phyloP scores from a whole-genome alignment of 2,888 invertebrate species.

The Dryococelus australis region DNA sequence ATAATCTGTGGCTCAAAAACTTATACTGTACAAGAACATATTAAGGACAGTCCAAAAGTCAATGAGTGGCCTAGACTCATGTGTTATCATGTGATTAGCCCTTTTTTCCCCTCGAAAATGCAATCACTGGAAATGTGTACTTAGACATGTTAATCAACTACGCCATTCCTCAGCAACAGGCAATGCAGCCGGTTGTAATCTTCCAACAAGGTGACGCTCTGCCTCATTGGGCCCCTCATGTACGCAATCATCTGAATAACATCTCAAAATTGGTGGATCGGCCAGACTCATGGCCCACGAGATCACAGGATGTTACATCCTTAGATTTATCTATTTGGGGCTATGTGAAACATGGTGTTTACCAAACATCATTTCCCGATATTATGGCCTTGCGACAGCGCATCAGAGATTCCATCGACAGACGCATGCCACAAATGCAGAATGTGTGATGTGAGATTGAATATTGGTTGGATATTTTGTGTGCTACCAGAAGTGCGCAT shows the following conservation, averaged over 20 bases:
- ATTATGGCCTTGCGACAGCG: not conserved
- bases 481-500: not conserved
- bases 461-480: not conserved
- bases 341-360: constrained; percentile 23
- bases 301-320: not conserved
- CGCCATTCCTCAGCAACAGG: not conserved
- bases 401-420: not conserved
- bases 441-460: constrained; percentile 18
- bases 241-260: not conserved
- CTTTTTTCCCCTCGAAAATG: not conserved
- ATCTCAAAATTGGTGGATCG: constrained; percentile 10
- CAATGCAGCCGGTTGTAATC: not conserved
- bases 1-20: not conserved
- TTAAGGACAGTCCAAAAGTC: not conserved
- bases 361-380: not conserved
- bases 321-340: not conserved
- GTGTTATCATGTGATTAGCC: not conserved
- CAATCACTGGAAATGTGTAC: not conserved
- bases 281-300: not conserved
- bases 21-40: not conserved
- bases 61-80: not conserved
- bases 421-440: not conserved
- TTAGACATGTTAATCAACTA: constrained; percentile 1
- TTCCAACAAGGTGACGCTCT: constrained; percentile 24
- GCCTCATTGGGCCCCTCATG: not conserved